Evolutionary conservation across 1,140 invertebrate species (phyloP).

Genomic region (Zaprionus capensis): DNA sequence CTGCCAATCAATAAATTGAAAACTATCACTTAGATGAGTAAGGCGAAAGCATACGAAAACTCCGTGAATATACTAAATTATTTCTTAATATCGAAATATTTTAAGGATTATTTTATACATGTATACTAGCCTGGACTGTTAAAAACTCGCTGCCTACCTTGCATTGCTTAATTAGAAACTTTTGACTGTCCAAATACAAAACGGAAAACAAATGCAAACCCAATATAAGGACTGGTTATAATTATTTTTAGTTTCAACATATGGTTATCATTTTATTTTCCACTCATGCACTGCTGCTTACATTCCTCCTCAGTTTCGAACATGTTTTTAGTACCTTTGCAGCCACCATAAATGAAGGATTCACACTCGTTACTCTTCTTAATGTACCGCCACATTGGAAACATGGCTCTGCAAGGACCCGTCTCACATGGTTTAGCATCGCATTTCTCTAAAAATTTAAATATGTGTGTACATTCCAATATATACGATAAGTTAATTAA

Average conservation of each 20-base stretch:
- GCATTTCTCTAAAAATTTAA: conserved; percentile 30
- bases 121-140: too few relatives aligned
- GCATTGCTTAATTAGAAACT: too few relatives aligned
- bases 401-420: conserved; percentile 45
- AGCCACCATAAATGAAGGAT: conserved; percentile 49
- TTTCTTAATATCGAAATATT: not conserved
- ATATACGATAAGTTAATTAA: too few relatives aligned
- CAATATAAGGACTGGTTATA: too few relatives aligned
- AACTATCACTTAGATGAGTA: too few relatives aligned
- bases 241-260: too few relatives aligned
- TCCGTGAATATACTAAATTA: rapidly evolving
- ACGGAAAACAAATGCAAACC: too few relatives aligned
- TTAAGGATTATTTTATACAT: too few relatives aligned
- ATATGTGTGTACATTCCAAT: too few relatives aligned
- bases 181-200: too few relatives aligned
- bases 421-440: conserved; percentile 34
- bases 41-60: not conserved
- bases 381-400: conserved; percentile 51
- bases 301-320: conserved; percentile 48
- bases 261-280: not conserved
- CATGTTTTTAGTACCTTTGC: conserved; percentile 39
- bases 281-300: conserved; percentile 16
- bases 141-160: too few relatives aligned
- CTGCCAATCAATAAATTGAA: conserved; percentile 7
- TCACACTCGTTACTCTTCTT: conserved; percentile 25